These are phyloP conservation scores for Dasypus novemcinctus DNA, from an alignment of 2,113 vertebrate genomes.

Conservation along the genomic window DNA sequence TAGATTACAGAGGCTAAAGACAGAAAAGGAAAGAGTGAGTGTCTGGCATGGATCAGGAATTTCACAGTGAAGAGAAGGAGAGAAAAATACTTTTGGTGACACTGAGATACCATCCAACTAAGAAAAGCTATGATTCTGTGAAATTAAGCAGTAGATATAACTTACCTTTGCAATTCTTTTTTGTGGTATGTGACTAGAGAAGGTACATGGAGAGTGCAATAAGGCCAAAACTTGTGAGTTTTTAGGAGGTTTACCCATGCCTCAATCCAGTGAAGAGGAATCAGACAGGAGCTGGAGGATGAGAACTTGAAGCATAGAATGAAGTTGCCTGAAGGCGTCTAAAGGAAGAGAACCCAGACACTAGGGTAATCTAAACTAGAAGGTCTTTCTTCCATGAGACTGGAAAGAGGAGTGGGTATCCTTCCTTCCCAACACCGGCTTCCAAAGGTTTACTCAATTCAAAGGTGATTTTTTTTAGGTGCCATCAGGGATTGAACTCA, in stretches of 20 bases:
- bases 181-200: too few species aligned
- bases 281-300: fast-evolving
- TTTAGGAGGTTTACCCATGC: neutral
- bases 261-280: neutral
- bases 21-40: neutral
- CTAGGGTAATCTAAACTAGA: too few species aligned
- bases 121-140: neutral
- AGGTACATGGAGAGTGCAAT: neutral
- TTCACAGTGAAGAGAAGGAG: neutral
- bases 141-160: fast-evolving
- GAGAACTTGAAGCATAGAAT: too few species aligned
- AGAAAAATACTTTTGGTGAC: too few species aligned
- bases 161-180: too few species aligned
- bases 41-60: fast-evolving
- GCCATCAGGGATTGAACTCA: too few species aligned
- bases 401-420: neutral
- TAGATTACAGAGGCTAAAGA: neutral
- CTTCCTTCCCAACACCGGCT: neutral
- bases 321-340: fast-evolving
- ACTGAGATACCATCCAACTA: fast-evolving
- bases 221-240: neutral
- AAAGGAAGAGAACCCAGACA: fast-evolving
- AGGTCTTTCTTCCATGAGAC: neutral
- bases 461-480: too few species aligned
- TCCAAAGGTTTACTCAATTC: neutral